These are phyloP conservation scores for Tringa solitaria DNA, from an alignment of 2,113 vertebrate species.

Conservation along the genomic window DNA sequence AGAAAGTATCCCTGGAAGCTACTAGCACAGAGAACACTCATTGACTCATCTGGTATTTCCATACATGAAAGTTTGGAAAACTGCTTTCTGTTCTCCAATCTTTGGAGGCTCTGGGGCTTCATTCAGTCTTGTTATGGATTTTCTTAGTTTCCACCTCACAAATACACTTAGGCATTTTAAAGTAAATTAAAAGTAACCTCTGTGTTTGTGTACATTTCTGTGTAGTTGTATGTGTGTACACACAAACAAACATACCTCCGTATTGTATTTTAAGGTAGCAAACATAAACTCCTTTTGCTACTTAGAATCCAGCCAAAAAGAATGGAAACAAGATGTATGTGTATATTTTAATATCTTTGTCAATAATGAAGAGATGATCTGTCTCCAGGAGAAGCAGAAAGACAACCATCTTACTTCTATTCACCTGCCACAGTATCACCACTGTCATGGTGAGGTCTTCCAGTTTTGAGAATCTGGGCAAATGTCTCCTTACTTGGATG, in stretches of 20 bases:
- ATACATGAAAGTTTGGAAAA: slow-evolving; percentile 30
- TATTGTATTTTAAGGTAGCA: neutral
- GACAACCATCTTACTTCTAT: neutral
- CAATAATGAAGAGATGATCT: neutral
- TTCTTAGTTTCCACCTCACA: neutral
- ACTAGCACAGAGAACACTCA: neutral
- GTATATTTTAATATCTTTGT: neutral
- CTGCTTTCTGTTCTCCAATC: neutral
- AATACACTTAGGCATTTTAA: neutral
- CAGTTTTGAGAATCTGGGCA: neutral
- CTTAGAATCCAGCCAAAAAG: neutral
- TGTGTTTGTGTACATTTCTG: neutral
- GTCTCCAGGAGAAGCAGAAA: neutral
- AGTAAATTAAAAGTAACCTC: neutral
- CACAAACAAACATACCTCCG: neutral
- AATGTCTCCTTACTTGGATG: neutral
- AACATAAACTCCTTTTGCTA: neutral
- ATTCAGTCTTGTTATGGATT: neutral
- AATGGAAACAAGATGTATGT: neutral
- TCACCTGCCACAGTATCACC: neutral
- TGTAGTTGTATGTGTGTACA: neutral
- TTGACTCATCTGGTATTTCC: slow-evolving; percentile 41
- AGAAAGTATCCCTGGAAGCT: neutral
- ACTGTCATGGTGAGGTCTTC: neutral
- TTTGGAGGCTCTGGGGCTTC: neutral